Evolutionary conservation across 2,888 invertebrate species (phyloP).

Genomic region (Rhimphoctona megacephalus): DNA sequence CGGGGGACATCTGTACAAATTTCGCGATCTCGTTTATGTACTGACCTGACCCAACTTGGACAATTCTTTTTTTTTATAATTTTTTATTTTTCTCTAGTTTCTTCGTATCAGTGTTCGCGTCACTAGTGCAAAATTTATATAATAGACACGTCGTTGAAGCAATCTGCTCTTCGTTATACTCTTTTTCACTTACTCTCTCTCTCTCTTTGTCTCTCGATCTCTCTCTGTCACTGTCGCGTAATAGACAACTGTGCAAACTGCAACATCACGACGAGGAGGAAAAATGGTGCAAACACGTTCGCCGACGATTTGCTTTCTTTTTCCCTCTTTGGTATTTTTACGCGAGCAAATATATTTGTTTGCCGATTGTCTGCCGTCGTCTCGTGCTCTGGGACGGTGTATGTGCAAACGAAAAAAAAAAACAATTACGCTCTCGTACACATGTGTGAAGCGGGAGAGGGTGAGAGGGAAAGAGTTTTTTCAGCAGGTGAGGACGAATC

Average conservation of each 20-base stretch:
- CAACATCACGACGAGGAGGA: constrained; percentile 51
- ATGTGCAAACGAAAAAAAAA: constrained; percentile 25
- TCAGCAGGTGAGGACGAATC: constrained; percentile 75
- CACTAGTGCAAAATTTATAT: neutral
- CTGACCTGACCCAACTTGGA: constrained; percentile 69
- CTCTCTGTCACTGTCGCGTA: constrained; percentile 32
- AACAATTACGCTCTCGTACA: neutral
- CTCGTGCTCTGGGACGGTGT: constrained; percentile 58
- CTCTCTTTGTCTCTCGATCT: constrained; percentile 11
- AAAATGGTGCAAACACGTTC: constrained; percentile 59
- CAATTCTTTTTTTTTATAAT: constrained; percentile 28
- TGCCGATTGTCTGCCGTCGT: constrained; percentile 76
- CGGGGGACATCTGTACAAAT: constrained; percentile 67
- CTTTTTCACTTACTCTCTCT: constrained; percentile 6
- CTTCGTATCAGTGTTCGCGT: constrained; percentile 28
- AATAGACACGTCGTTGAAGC: constrained; percentile 70
- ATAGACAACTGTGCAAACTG: constrained; percentile 73
- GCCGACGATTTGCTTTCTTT: constrained; percentile 47
- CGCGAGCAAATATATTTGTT: constrained; percentile 73
- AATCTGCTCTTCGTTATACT: constrained; percentile 54
- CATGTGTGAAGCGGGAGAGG: constrained; percentile 5
- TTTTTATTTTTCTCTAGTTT: constrained; percentile 13
- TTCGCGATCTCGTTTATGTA: constrained; percentile 39
- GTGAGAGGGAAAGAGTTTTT: constrained; percentile 12
- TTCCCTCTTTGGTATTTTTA: constrained; percentile 50